A percentile compares a stretch with the other conserved stretches of the same genome.
These are phyloP conservation scores for Reticulitermes speratus DNA, from an alignment of 1,140 invertebrate species.

Conservation along the genomic window DNA sequence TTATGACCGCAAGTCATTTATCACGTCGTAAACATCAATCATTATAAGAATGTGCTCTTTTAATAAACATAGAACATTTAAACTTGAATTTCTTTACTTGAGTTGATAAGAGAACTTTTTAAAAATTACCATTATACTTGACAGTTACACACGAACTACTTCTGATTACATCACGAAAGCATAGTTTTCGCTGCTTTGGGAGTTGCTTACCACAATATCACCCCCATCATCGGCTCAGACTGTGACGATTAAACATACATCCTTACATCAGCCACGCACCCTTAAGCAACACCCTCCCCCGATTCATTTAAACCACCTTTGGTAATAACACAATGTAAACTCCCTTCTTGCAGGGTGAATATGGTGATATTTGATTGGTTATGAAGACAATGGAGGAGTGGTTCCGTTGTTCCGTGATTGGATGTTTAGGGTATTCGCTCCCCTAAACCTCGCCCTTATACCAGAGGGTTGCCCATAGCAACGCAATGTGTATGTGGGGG, in stretches of 20 bases:
- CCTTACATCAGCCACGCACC: not conserved
- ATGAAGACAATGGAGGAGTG: not conserved
- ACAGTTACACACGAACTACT: no score
- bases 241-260: not conserved
- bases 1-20: no score
- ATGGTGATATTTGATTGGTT: not conserved
- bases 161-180: not conserved
- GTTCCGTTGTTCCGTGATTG: not conserved
- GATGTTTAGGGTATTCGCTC: not conserved
- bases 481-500: not conserved
- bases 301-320: no score
- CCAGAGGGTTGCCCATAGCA: slow-evolving; percentile 1
- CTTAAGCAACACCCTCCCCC: not conserved
- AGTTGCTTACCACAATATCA: not conserved
- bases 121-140: no score
- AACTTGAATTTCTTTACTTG: no score
- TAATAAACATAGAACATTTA: no score
- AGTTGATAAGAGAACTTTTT: no score
- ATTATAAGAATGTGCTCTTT: no score
- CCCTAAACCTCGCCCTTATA: not conserved
- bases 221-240: not conserved
- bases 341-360: no score
- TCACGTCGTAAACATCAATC: no score
- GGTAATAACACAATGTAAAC: no score
- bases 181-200: not conserved